Conservation (phyloP, 2,113 vertebrate genomes). For the Axis porcinus region DNA sequence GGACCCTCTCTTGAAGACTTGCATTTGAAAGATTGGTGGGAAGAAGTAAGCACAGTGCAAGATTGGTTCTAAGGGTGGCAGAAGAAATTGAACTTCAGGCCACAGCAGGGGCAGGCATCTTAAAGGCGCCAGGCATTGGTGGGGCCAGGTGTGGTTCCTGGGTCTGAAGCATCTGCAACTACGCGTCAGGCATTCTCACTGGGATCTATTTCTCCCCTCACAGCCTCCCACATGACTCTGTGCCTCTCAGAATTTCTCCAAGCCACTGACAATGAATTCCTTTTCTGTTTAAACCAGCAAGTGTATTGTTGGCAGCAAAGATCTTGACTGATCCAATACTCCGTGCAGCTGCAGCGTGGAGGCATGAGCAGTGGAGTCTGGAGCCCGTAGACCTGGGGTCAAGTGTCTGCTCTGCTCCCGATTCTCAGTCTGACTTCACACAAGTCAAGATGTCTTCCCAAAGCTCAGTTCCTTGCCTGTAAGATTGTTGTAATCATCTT, state of each 20-base stretch:
- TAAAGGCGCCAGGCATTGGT: fast-evolving
- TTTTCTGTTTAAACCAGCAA: background rate
- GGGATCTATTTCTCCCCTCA: background rate
- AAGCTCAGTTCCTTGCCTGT: background rate
- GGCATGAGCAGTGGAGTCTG: background rate
- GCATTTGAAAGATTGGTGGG: background rate
- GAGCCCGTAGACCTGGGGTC: background rate
- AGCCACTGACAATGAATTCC: background rate
- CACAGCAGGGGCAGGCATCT: too few relatives aligned
- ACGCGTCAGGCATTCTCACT: fast-evolving
- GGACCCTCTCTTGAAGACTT: background rate
- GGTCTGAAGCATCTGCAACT: fast-evolving
- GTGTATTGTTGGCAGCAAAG: background rate
- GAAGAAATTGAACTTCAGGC: background rate
- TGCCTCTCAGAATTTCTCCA: background rate
- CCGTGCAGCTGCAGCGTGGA: background rate
- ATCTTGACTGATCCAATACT: background rate
- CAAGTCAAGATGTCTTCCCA: background rate
- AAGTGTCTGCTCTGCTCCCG: background rate
- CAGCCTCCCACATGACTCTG: background rate
- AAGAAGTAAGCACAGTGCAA: background rate
- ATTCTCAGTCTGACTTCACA: background rate
- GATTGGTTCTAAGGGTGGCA: background rate
- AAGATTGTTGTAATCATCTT: background rate
- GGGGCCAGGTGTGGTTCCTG: background rate